These are phyloP conservation scores for Labeo calbasu DNA, from an alignment of 2,797 vertebrate genomes.

Conservation along the genomic window DNA sequence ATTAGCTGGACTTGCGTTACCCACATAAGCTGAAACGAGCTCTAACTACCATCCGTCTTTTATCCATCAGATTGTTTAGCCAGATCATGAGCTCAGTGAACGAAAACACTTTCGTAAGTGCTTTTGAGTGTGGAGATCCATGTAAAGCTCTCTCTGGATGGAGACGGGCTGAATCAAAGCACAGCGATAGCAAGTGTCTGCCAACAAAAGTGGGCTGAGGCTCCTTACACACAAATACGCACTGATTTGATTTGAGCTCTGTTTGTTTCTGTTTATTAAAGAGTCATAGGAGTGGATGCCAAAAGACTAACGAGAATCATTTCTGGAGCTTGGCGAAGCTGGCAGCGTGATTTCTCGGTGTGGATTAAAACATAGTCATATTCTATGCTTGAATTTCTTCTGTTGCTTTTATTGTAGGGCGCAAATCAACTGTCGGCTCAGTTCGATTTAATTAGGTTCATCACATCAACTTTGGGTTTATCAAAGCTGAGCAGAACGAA, in stretches of 20 bases:
- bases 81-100: constrained; percentile 29
- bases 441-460: constrained; percentile 47
- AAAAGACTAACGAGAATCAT: constrained; percentile 58
- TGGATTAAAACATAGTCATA: constrained; percentile 40
- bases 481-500: constrained; percentile 27
- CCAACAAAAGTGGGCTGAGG: constrained; percentile 51
- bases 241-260: constrained; percentile 49
- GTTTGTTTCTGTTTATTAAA: constrained; percentile 62
- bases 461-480: constrained; percentile 30
- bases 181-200: constrained; percentile 25
- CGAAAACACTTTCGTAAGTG: constrained; percentile 40
- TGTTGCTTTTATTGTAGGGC: neutral
- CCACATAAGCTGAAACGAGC: neutral
- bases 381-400: constrained; percentile 4
- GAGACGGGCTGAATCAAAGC: constrained; percentile 46
- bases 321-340: constrained; percentile 51
- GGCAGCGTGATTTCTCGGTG: constrained; percentile 38
- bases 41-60: constrained; percentile 11
- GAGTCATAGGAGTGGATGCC: constrained; percentile 55
- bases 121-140: constrained; percentile 13
- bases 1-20: neutral
- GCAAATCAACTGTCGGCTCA: neutral
- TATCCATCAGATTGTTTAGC: constrained; percentile 34
- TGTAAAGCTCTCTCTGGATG: constrained; percentile 40
- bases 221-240: constrained; percentile 43